Evolutionary conservation across 2,113 vertebrate genomes (phyloP), one percentile per base, ranked within the genome.

Genomic region (Pavo muticus): DNA sequence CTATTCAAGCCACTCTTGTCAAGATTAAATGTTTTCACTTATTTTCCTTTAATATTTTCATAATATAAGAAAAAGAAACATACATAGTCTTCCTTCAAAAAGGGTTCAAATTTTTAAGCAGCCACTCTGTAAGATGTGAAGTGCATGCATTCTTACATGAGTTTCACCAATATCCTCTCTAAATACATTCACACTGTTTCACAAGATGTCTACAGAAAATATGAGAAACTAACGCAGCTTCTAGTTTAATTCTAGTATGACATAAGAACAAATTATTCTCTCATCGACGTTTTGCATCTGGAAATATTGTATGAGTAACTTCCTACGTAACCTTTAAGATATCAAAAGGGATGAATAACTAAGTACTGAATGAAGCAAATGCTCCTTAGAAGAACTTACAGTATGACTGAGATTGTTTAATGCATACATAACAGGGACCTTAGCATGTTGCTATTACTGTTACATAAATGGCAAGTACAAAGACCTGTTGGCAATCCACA

Each of bases 351-450:
- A 54, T 15, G 52, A 54, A 54, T 54, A 54, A 20, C 17, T 7
- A 81, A 69, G n/a, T 14, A 57, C 10, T 69, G 60, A 79, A 60
- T 12, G 14, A 37, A 5, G n/a, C 12, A 83, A 69, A 63, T 15
- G 39, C 39, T n/a, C 23, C 45, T 37, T 47, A 32, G 17, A 67
- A 50, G 48, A 77, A 76, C 14, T 52, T 45, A 45, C 7, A 35
- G 47, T 27, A 14, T 86, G 52, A 71, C 11, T 32, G 30, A 37
- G 11, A 23, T 14, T 18, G 8, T 35, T 64, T 54, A 90, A 76
- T 8, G 8, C 32, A 39, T 24, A 52, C 5, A 2, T 32, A 75
- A 64, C 0, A 1, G 10, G 11, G 42, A 47, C 3, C 7, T 52
- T 64, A 79, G 52, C 16, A 39, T 8, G 29, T 68, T 45, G 14